phyloP scores from a whole-genome alignment of 2,113 vertebrate species.

The Hystrix brachyura region DNA sequence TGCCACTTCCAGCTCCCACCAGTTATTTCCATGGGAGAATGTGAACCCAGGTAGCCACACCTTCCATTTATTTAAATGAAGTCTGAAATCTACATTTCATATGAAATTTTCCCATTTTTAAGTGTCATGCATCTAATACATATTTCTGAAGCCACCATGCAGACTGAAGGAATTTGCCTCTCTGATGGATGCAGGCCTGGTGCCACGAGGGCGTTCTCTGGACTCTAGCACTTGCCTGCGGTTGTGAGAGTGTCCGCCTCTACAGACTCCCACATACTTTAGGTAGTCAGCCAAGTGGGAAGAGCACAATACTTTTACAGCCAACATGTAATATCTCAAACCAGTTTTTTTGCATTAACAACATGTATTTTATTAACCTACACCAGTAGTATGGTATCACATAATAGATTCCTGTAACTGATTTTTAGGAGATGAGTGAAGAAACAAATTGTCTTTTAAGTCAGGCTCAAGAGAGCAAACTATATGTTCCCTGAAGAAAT shows the following conservation, averaged over 20 bases:
- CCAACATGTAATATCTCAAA: not conserved
- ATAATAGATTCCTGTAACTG: not conserved
- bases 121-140: not conserved
- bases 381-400: not conserved
- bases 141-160: not conserved
- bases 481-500: not conserved
- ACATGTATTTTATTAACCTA: not conserved
- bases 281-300: not conserved
- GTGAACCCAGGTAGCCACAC: not conserved
- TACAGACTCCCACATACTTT: not conserved
- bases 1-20: not conserved
- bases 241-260: not conserved
- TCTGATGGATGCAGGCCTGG: not conserved
- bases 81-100: not conserved
- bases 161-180: not conserved
- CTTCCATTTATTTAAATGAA: not conserved
- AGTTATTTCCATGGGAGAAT: not conserved
- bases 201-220: not conserved
- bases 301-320: not conserved
- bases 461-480: not conserved
- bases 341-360: not conserved
- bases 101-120: not conserved
- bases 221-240: not conserved
- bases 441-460: not conserved
- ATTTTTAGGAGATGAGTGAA: constrained; percentile 12